These are phyloP conservation scores for Odontamblyopus lacepedii DNA, from an alignment of 2,797 vertebrate species.

Conservation along the genomic window DNA sequence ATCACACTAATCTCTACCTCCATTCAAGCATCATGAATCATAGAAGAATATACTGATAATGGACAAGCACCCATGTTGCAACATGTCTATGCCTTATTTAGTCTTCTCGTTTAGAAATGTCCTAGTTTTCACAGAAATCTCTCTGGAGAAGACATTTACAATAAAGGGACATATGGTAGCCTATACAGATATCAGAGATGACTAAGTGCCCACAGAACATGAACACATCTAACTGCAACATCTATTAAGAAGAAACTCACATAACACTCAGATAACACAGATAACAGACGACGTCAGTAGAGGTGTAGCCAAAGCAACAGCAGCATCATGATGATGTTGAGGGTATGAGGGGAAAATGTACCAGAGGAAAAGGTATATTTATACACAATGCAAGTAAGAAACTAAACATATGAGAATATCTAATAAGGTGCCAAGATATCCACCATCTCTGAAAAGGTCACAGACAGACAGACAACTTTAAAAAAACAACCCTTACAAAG, in stretches of 20 bases:
- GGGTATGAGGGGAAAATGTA: not conserved
- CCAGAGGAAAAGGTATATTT: not conserved
- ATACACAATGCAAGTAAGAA: not conserved
- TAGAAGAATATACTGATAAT: slow-evolving; percentile 47
- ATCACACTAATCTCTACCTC: slow-evolving; percentile 57
- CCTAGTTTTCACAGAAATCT: not conserved
- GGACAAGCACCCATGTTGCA: slow-evolving; percentile 17
- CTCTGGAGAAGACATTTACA: not conserved
- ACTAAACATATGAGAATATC: not conserved
- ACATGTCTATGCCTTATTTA: not conserved
- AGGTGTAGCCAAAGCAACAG: not conserved
- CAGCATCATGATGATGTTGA: not conserved
- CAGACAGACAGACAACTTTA: not conserved
- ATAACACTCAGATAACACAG: too few relatives aligned
- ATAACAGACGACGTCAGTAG: not conserved
- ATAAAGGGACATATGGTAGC: not conserved
- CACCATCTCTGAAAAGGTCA: not conserved
- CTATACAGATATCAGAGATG: not conserved
- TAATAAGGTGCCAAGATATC: not conserved
- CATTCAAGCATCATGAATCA: slow-evolving; percentile 49
- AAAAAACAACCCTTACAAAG: not conserved
- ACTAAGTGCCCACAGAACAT: not conserved
- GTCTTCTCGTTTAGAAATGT: not conserved
- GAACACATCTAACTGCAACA: not conserved
- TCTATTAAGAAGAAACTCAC: not conserved